Conservation (phyloP, 2,888 invertebrate genomes). For the Rhagonycha fulva region DNA sequence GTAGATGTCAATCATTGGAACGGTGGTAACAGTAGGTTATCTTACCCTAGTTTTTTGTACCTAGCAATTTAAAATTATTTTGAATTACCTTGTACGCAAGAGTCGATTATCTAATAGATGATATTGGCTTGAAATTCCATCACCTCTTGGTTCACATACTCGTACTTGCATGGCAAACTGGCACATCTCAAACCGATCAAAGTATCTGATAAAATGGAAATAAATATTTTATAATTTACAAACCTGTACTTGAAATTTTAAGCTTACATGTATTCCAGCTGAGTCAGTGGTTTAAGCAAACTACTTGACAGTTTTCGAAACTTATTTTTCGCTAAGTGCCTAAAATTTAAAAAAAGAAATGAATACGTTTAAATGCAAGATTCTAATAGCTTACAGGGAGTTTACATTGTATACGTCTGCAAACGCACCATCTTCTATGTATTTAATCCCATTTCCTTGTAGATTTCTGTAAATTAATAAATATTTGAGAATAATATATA, state of each 20-base stretch:
- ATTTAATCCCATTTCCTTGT: constrained; percentile 54
- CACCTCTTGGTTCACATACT: constrained; percentile 63
- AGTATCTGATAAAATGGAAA: constrained; percentile 55
- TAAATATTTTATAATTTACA: neutral
- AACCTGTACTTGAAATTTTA: neutral
- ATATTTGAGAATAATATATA: neutral
- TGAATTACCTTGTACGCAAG: constrained; percentile 57
- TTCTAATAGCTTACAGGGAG: constrained; percentile 49
- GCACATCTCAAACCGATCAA: constrained; percentile 63
- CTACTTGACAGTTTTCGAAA: constrained; percentile 52
- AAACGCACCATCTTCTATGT: constrained; percentile 54
- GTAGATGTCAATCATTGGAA: no score
- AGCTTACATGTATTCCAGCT: constrained; percentile 58
- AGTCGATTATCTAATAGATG: constrained; percentile 63
- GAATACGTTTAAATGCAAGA: neutral
- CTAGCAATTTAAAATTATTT: neutral
- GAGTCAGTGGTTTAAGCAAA: constrained; percentile 51
- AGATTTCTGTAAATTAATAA: constrained; percentile 50
- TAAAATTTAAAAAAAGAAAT: constrained; percentile 26
- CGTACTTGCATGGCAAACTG: constrained; percentile 60
- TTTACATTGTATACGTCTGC: constrained; percentile 54
- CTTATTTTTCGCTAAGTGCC: constrained; percentile 46
- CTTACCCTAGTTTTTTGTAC: no score
- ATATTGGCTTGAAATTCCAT: constrained; percentile 63
- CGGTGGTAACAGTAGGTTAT: no score